Base-by-base conservation (phyloP, 92 coral and sea anemone genomes). In the Muricea muricata region DNA sequence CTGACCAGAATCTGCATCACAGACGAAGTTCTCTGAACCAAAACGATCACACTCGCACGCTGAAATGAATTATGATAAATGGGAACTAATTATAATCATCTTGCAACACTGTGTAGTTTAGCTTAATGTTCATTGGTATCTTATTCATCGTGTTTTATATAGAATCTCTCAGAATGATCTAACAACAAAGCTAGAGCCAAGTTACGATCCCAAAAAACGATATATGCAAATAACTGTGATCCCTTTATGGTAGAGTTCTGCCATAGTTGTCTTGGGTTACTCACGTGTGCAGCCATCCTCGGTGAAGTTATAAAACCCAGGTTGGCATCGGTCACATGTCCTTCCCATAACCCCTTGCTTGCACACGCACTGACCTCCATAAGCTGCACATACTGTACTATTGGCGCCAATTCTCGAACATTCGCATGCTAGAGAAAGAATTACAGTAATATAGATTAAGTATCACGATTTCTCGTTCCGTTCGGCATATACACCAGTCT, bases 281-380 rank as follows among this genome's bases (percentile, higher is more conserved):
- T 87, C 87, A 96, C 99, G 89, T 88, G 91, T 84, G 50, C 99
- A 96, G 61, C 99, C 99, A 17, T 86, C 54, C 24, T 88, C 85
- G 6, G 98, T 83, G 75, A 92, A 93, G 86, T 94, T 91, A 60
- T 87, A 96, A 83, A 73, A 92, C 0, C 98, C 98, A 61, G 99
- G 97, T 82, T 65, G 76, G 65, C 99, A 96, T 54, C 84, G 88
- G 55, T 93, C 94, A 83, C 99, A 96, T 20, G 94, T 33, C 23
- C 75, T 90, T 29, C 99, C 99, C 21, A 93, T 90, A 28, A 96
- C 99, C 32, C 99, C 99, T 18, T 91, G 96, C 65, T 96, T 90
- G 80, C 99, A 96, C n/a, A 69, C 92, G 54, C 99, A 96, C 73
- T 92, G 97, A 10, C 99, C 99, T 60, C 99, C 98, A 24, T 87